Conservation (phyloP, 2,888 invertebrate genomes). For the Seira sanloemensis region DNA sequence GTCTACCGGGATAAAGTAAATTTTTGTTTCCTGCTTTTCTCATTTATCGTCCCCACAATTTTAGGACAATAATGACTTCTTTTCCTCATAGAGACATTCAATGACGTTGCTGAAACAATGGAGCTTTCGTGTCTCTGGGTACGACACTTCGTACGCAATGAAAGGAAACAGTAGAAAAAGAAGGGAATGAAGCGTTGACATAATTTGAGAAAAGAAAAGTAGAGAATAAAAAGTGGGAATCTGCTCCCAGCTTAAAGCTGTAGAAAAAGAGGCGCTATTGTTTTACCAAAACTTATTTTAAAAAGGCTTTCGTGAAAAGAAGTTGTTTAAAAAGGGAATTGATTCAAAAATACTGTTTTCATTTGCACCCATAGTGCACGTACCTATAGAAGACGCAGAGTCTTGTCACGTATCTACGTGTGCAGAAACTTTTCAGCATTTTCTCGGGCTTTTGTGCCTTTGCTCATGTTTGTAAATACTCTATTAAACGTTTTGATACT, state of each 20-base stretch:
- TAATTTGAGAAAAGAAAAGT: conserved; percentile 25
- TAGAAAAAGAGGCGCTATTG: neutral
- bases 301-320: neutral
- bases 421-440: too few relatives aligned
- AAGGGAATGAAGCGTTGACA: conserved; percentile 36
- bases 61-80: neutral
- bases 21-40: neutral
- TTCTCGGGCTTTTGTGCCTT: neutral
- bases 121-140: neutral
- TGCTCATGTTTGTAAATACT: neutral
- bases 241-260: neutral
- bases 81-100: neutral
- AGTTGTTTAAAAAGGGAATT: neutral
- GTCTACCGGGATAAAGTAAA: neutral
- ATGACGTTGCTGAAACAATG: neutral
- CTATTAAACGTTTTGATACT: too few relatives aligned
- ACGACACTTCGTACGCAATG: neutral
- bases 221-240: neutral
- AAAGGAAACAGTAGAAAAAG: neutral
- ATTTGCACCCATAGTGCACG: neutral
- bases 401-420: neutral
- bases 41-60: neutral
- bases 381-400: too few relatives aligned
- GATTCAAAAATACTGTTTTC: neutral
- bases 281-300: neutral